These are phyloP conservation scores for Desmophyllum pertusum DNA, from an alignment of 92 coral and sea anemone species.

Conservation along the genomic window DNA sequence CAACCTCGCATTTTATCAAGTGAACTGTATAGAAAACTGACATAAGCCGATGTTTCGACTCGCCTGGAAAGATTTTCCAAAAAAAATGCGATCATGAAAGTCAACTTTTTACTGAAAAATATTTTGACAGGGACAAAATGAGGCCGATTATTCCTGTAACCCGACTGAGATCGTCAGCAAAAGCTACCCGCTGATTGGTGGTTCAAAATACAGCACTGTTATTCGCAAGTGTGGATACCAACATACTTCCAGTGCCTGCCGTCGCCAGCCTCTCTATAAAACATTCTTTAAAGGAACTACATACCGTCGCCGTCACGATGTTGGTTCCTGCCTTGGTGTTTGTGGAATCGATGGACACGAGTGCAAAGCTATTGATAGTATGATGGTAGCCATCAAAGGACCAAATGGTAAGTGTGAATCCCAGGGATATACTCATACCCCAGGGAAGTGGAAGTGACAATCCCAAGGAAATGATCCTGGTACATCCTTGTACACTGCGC, in stretches of 20 bases:
- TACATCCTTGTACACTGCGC: too few relatives aligned
- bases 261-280: background rate
- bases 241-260: background rate
- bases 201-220: background rate
- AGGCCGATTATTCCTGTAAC: background rate
- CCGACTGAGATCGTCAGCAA: background rate
- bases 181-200: background rate
- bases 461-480: background rate
- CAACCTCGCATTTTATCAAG: too few relatives aligned
- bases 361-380: constrained; percentile 2
- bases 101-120: background rate
- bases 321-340: background rate
- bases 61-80: background rate
- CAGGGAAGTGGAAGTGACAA: too few relatives aligned
- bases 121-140: background rate
- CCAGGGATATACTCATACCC: background rate
- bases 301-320: background rate
- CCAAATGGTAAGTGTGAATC: background rate
- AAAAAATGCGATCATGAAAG: background rate
- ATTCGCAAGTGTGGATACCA: background rate
- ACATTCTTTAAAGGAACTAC: constrained; percentile 2
- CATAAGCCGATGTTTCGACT: too few relatives aligned
- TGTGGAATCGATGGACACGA: background rate
- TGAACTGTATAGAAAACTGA: too few relatives aligned
- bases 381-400: background rate